These are phyloP conservation scores for Halcyon smyrnensis DNA, from an alignment of 2,797 vertebrate genomes.

Conservation along the genomic window DNA sequence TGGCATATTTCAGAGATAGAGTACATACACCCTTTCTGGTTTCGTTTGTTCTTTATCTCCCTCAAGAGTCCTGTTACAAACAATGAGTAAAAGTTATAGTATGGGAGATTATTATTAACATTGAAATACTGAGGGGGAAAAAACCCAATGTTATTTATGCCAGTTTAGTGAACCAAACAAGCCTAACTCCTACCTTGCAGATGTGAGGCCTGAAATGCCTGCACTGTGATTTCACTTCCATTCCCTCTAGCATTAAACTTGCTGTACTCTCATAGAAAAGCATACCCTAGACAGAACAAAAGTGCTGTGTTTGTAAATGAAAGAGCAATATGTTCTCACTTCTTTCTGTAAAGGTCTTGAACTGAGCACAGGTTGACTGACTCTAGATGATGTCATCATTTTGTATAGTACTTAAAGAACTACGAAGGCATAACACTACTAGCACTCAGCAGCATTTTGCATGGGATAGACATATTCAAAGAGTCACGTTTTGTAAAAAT, in stretches of 20 bases:
- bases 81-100: background rate
- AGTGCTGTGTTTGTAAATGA: background rate
- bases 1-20: no score
- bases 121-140: background rate
- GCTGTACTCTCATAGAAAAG: background rate
- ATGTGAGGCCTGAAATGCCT: background rate
- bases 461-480: background rate
- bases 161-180: background rate
- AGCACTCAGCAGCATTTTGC: background rate
- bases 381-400: background rate
- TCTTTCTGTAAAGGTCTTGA: background rate
- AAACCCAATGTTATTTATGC: background rate
- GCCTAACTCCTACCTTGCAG: background rate
- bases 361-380: background rate
- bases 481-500: background rate
- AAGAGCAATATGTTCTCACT: background rate
- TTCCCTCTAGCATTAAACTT: background rate
- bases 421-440: background rate
- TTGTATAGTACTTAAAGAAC: background rate
- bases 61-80: no score
- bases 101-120: background rate
- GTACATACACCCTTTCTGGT: no score
- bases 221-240: background rate
- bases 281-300: background rate
- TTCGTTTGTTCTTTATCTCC: no score